Conservation (phyloP, 2,797 vertebrate species). For the Parauchenoglanis ngamensis region DNA sequence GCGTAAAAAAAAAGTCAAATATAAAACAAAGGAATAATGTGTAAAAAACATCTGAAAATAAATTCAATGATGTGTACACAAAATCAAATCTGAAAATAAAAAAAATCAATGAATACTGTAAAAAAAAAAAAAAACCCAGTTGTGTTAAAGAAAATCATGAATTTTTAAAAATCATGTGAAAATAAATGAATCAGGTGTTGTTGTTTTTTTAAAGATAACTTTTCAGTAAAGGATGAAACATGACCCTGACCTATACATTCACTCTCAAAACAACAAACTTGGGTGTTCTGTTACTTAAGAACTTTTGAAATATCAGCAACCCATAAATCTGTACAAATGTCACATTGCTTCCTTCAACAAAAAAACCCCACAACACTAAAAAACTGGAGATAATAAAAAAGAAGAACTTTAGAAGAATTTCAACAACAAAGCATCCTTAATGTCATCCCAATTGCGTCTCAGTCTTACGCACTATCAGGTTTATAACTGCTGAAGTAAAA, state of each 20-base stretch:
- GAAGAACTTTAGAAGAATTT: slow-evolving; percentile 21
- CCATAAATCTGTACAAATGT: not conserved
- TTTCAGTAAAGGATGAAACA: not conserved
- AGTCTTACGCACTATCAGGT: slow-evolving; percentile 9
- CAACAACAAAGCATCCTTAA: slow-evolving; percentile 13
- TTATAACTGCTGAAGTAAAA: slow-evolving; percentile 19
- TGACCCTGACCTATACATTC: not conserved
- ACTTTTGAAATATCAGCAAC: not conserved
- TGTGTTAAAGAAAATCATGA: no score
- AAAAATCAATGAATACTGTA: no score
- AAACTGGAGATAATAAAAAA: not conserved
- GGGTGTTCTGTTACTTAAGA: not conserved
- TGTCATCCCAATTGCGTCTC: not conserved
- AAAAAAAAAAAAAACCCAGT: no score
- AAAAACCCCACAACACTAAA: not conserved
- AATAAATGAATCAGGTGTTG: no score
- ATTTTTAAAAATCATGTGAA: no score
- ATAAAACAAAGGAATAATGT: no score
- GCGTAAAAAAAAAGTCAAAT: not conserved
- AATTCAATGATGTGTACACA: no score
- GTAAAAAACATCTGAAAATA: no score
- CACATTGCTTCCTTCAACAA: not conserved
- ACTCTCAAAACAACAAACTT: not conserved
- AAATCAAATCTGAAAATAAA: no score
- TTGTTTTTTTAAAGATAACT: not conserved